Evolutionary conservation across 2,113 vertebrate genomes (phyloP), one percentile per base, ranked within the genome.

Genomic region (Nettapus auritus): DNA sequence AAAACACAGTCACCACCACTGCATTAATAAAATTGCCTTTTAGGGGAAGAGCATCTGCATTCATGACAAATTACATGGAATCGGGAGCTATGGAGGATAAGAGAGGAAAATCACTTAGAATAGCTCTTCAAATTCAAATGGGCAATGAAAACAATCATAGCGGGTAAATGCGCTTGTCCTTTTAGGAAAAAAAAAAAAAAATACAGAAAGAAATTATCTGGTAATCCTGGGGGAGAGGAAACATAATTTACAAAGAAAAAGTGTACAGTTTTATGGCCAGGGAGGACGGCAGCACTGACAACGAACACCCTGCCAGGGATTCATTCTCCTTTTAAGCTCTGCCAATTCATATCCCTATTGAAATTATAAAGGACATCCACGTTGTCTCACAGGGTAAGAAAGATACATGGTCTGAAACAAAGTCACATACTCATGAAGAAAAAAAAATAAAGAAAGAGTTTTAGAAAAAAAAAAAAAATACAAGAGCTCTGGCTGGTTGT

Each of bases 251-350:
- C 64, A 95, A 86, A 71, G 81, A 90, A 96, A 96, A 97, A 83
- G 55, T 31, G 71, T 91, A 95, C 20, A 50, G 80, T 90, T 97
- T 97, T 95, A 96, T 46, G 17, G 73, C 71, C 82, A 62, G 59
- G 60, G 63, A 97, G 93, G 93, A 82, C 64, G 96, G 82, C 90
- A 96, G 89, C 76, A 91, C 86, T 91, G 77, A 96, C 96, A 97
- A 97, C 53, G 26, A 96, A 96, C 85, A 96, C 81, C 52, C 89
- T 96, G 92, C 75, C 95, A 93, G 7, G 2, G 83, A 92, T 90
- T 96, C 86, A 64, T 96, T 92, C 94, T 95, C 93, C 44, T 98
- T 96, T 97, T 92, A 97, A 96, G 93, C 78, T 77, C 71, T 94
- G 92, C 86, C 94, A 97, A 93, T 59, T 88, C 46, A 11, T n/a